Conservation (phyloP, 1,140 invertebrate species). For the Theocolax elegans region DNA sequence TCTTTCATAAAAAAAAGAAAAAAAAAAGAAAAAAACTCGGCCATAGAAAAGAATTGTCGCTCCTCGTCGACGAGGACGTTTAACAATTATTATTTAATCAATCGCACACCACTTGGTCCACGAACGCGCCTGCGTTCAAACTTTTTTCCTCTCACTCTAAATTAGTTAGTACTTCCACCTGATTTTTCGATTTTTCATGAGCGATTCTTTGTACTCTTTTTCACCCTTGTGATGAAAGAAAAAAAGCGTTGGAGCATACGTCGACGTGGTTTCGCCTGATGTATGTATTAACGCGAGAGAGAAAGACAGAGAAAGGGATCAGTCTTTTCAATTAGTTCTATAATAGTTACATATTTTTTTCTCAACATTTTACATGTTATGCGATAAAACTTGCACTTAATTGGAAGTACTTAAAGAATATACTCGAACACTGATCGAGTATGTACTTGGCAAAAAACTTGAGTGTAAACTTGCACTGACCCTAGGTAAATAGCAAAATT, state of each 20-base stretch:
- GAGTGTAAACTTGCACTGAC: constrained; percentile 23
- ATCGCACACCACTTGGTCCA: constrained; percentile 26
- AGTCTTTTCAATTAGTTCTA: constrained; percentile 22
- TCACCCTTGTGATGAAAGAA: constrained; percentile 20
- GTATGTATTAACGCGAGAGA: constrained; percentile 19
- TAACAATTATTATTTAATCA: constrained; percentile 31
- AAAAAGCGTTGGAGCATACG: constrained; percentile 7
- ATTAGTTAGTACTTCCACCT: neutral
- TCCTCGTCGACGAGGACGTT: constrained; percentile 23
- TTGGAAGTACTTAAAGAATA: constrained; percentile 22
- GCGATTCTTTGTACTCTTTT: constrained; percentile 28
- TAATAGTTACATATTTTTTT: neutral
- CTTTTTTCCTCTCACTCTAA: no score
- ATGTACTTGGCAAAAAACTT: constrained; percentile 14
- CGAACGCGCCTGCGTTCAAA: constrained; percentile 22
- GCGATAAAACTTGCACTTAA: constrained; percentile 10
- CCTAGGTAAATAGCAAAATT: constrained; percentile 26
- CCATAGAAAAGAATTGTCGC: neutral
- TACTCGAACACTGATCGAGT: constrained; percentile 3
- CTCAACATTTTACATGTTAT: neutral
- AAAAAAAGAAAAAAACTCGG: constrained; percentile 11
- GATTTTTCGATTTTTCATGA: neutral
- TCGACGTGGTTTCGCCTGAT: neutral
- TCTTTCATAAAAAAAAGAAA: neutral
- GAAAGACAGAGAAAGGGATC: constrained; percentile 38